A percentile compares a stretch with the other conserved stretches of the same genome.
Conservation (phyloP, 2,113 vertebrate genomes). For the Myiagra hebetior region DNA sequence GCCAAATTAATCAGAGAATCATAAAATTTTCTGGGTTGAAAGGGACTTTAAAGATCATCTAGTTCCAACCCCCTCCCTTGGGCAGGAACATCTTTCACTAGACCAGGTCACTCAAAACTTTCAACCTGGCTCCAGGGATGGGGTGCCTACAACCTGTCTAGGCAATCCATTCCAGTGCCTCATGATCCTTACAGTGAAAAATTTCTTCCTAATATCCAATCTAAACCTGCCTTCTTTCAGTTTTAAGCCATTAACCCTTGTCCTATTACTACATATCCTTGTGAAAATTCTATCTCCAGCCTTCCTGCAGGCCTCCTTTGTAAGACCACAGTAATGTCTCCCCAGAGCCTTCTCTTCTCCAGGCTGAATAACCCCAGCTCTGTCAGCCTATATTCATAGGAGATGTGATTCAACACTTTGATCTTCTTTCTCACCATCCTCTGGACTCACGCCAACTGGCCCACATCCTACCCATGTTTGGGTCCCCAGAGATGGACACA, state of each 20-base stretch:
- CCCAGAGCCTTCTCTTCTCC: not conserved
- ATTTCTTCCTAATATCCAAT: not conserved
- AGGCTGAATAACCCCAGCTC: not conserved
- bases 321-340: not conserved
- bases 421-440: not conserved
- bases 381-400: not conserved
- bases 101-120: not conserved
- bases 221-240: not conserved
- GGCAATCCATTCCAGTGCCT: not conserved
- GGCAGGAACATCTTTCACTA: not conserved
- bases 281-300: not conserved
- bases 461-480: not conserved
- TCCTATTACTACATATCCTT: fast-evolving
- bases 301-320: not conserved
- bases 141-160: not conserved
- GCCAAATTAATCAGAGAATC: not conserved
- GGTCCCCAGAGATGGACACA: not conserved
- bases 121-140: not conserved
- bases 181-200: not conserved
- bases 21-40: not conserved
- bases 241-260: not conserved
- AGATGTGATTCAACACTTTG: not conserved
- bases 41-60: not conserved
- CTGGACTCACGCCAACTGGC: not conserved
- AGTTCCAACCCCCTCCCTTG: not conserved